A percentile compares a stretch with the other conserved stretches of the same genome.
phyloP scores from a whole-genome alignment of 2,888 invertebrate species.

The Kryphioiulus occultus region DNA sequence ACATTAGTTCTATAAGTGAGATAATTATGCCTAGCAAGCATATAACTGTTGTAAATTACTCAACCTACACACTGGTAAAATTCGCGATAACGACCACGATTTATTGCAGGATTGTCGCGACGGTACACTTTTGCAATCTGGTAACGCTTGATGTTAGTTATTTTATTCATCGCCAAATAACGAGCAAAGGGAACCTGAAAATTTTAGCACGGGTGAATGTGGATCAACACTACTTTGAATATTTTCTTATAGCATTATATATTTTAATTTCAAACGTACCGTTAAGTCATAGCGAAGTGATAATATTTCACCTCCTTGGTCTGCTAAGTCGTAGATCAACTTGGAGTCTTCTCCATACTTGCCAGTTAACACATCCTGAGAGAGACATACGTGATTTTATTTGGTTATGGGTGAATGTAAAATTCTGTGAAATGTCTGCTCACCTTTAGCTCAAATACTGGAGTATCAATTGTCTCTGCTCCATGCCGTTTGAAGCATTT shows the following conservation, averaged over 20 bases:
- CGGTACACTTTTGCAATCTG: conserved; percentile 99
- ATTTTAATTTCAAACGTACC: conserved; percentile 62
- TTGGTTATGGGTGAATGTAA: neutral
- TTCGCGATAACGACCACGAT: conserved; percentile 93
- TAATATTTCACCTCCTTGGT: conserved; percentile 97
- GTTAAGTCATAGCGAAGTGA: conserved; percentile 97
- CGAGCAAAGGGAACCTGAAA: conserved; percentile 86
- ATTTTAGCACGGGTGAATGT: neutral
- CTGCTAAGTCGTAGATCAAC: conserved; percentile 96
- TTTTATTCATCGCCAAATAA: conserved; percentile 97
- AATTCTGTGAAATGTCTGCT: conserved; percentile 41
- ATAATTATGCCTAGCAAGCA: neutral
- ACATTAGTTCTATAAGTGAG: neutral
- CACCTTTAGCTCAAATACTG: conserved; percentile 96
- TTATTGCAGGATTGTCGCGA: conserved; percentile 96
- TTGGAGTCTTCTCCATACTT: conserved; percentile 99
- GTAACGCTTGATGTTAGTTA: conserved; percentile 91
- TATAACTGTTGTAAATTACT: neutral
- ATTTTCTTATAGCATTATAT: neutral
- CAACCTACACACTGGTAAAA: conserved; percentile 98
- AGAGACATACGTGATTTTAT: neutral
- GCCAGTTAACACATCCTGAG: conserved; percentile 92
- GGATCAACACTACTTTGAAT: neutral
- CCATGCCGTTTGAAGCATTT: conserved; percentile 95
- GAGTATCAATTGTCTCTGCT: conserved; percentile 97